phyloP scores from a whole-genome alignment of 2,797 vertebrate genomes.

The Acropternis orthonyx region DNA sequence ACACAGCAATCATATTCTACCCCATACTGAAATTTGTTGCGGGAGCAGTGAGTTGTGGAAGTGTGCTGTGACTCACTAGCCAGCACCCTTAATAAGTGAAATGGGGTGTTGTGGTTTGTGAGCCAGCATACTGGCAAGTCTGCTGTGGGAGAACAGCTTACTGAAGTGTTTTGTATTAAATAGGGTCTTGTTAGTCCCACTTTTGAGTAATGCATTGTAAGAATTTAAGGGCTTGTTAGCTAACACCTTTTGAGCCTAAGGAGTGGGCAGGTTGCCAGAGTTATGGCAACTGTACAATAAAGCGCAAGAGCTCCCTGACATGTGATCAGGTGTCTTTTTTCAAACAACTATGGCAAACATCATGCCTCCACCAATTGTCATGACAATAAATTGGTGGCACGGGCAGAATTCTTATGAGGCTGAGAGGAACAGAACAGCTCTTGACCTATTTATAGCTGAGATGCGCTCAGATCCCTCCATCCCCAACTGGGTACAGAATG shows the following conservation, averaged over 20 bases:
- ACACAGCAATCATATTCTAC: neutral
- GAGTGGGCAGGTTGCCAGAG: neutral
- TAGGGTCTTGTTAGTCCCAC: neutral
- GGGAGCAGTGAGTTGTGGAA: neutral
- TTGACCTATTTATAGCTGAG: neutral
- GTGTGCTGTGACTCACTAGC: neutral
- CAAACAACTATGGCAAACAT: neutral
- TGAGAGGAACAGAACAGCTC: neutral
- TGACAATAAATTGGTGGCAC: neutral
- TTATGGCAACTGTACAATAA: neutral
- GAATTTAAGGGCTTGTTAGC: neutral
- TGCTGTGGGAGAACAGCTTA: neutral
- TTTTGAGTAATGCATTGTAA: neutral
- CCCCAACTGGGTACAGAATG: neutral
- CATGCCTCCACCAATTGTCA: neutral
- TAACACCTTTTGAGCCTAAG: neutral
- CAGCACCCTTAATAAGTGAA: neutral
- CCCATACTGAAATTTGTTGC: neutral
- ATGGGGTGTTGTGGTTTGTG: neutral
- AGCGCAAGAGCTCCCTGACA: neutral
- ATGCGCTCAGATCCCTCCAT: neutral
- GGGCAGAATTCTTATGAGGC: neutral
- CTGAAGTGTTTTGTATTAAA: neutral
- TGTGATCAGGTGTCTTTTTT: fast-evolving
- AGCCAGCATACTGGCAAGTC: neutral